phyloP scores from a whole-genome alignment of 2,797 vertebrate species.

The Sebastes alutus region DNA sequence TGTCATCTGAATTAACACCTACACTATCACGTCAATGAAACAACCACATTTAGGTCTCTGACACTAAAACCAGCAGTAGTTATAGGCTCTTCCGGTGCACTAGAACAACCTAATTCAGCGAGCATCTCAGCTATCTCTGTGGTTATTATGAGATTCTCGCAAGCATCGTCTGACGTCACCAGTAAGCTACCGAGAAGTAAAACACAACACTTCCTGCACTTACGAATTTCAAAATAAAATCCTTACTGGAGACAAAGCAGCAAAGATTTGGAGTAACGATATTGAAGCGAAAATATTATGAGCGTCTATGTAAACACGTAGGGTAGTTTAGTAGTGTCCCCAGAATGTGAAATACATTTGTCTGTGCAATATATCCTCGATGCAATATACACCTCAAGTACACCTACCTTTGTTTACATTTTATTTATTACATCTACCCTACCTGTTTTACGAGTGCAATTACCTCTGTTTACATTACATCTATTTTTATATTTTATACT shows the following conservation, averaged over 20 bases:
- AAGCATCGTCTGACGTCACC: neutral
- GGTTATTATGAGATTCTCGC: neutral
- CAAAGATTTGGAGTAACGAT: neutral
- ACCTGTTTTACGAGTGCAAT: no score
- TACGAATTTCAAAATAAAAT: slow-evolving; percentile 23
- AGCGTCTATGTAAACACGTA: neutral
- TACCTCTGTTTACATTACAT: no score
- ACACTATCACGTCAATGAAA: neutral
- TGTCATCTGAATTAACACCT: neutral
- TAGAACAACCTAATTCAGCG: neutral
- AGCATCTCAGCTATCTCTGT: neutral
- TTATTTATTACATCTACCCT: no score
- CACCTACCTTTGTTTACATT: no score
- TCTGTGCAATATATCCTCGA: no score
- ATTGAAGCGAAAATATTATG: neutral
- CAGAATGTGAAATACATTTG: no score
- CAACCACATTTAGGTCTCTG: neutral
- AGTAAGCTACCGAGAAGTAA: neutral
- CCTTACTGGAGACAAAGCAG: fast-evolving
- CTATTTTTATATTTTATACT: no score
- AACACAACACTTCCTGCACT: slow-evolving; percentile 3
- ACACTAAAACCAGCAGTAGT: neutral
- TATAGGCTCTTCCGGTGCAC: neutral
- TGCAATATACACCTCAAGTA: no score
- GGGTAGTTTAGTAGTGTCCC: neutral